Conservation (phyloP, 2,797 vertebrate genomes). For the Gallinago stenura region DNA sequence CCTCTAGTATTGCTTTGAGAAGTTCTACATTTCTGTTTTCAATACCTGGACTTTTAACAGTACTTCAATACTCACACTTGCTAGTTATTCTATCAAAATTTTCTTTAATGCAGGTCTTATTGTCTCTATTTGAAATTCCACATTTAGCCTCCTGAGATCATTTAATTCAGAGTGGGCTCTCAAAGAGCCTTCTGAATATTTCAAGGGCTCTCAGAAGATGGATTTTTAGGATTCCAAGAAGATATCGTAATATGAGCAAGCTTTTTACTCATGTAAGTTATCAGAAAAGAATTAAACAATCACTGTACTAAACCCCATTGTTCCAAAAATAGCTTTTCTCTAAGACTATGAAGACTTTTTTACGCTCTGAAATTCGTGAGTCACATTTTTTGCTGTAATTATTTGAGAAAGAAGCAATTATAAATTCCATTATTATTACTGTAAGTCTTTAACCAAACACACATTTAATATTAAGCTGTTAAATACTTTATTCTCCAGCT, state of each 20-base stretch:
- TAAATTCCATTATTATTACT: not conserved
- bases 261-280: not conserved
- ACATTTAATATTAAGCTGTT: not conserved
- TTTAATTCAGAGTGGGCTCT: not conserved
- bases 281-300: not conserved
- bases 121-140: not conserved
- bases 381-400: not conserved
- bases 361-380: not conserved
- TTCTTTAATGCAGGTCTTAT: not conserved
- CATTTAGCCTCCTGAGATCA: rapidly evolving
- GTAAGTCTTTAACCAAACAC: not conserved
- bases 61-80: not conserved
- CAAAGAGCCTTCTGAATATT: not conserved
- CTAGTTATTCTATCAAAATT: not conserved
- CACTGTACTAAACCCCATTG: not conserved
- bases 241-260: rapidly evolving
- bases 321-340: not conserved
- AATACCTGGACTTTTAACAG: not conserved
- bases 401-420: slow-evolving; percentile 14
- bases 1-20: not conserved
- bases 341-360: not conserved
- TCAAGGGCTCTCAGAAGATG: not conserved
- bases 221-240: not conserved
- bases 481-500: slow-evolving; percentile 15
- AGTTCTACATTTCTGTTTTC: not conserved